Percentiles rank a stretch among this genome's conserved stretches.
phyloP scores from a whole-genome alignment of 2,113 vertebrate species.

The Microcebus murinus region DNA sequence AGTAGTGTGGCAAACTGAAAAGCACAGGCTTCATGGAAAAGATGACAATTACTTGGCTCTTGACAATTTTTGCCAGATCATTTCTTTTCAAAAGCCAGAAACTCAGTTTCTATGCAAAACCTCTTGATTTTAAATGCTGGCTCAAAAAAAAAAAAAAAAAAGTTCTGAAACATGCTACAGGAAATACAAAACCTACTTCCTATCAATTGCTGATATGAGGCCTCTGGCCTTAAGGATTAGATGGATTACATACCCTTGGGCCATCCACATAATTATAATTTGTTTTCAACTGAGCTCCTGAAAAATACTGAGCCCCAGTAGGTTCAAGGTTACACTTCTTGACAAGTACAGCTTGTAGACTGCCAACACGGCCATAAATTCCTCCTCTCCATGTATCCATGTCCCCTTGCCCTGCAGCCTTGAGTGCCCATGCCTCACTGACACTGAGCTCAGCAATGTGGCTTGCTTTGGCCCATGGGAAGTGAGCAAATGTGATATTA shows the following conservation, averaged over 20 bases:
- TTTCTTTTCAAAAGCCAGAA: not conserved
- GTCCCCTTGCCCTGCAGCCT: not conserved
- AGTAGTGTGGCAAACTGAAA: not conserved
- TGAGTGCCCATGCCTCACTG: not conserved
- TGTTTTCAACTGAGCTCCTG: not conserved
- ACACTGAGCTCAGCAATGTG: not conserved
- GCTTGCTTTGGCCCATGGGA: not conserved
- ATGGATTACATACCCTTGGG: not conserved
- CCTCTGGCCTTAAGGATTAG: not conserved
- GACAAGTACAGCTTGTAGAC: not conserved
- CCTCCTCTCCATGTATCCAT: not conserved
- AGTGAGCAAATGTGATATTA: not conserved
- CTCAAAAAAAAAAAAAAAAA: not conserved
- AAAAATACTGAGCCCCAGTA: not conserved
- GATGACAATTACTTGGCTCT: not conserved
- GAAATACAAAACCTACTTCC: not conserved
- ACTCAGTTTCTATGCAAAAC: not conserved
- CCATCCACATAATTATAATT: not conserved
- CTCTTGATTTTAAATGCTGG: constrained; percentile 13
- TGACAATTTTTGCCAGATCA: not conserved
- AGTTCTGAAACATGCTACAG: not conserved
- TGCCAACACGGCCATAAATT: not conserved
- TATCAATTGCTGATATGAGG: not conserved
- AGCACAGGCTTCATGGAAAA: not conserved
- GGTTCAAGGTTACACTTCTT: not conserved